Base-by-base conservation (phyloP, 1,140 invertebrate genomes). In the Diachasmimorpha longicaudata region DNA sequence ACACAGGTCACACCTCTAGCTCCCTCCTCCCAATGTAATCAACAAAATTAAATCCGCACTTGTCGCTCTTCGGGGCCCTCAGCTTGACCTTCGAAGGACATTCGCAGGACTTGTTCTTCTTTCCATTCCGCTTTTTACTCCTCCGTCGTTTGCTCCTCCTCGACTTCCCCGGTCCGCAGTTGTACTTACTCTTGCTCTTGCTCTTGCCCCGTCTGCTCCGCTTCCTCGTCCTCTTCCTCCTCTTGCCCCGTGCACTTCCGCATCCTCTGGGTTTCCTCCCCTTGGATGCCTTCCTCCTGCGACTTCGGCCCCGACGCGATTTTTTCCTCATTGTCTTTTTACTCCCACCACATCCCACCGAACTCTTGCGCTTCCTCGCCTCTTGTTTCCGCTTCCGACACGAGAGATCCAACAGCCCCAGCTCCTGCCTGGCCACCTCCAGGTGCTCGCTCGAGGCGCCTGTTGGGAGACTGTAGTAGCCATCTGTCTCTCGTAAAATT, bases 341-440 rank as follows among this genome's bases (percentile, higher is more conserved):
- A 16, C 39, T 9, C 9, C 39, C 39, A 9, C 48, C 13, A 14
- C 14, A 52, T n/a, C 48, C 48, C 48, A 19, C 19, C 48, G 14
- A 2, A 52, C n/a, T 10, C 46, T 39, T 46, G 3, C 52, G 52
- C 52, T 77, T 46, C 25, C 48, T 4, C 70, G 25, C 16, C 69
- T 72, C 42, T 72, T 78, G 21, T 39, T 74, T 42, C n/a, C 69
- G 78, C 58, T 48, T 63, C 72, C 23, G 48, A 11, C 81, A 80
- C 0, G 74, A 75, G 0, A 76, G 13, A 42, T 84, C 79, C 10
- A 85, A 8, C 4, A 85, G 48, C 19, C 77, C 81, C 0, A 85
- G 58, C 25, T 85, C 81, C 16, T 85, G 82, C 9, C 48, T 52
- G 0, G 80, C 81, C 0, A 85, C 75, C 36, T 84, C 83, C 19